Conservation (phyloP, 2,888 invertebrate genomes). For the Syrphus vitripennis region DNA sequence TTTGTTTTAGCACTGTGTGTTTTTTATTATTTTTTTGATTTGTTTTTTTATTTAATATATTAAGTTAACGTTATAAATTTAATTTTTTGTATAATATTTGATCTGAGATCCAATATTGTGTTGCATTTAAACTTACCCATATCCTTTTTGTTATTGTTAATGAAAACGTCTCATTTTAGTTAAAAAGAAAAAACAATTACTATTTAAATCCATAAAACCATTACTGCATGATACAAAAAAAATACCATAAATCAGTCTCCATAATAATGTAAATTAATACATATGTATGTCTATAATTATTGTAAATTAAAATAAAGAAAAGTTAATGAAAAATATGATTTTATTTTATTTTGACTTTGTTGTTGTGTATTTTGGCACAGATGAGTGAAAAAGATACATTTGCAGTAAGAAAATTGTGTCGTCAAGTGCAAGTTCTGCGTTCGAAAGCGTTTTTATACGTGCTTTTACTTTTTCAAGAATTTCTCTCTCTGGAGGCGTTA, state of each 20-base stretch:
- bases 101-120: conserved; percentile 20
- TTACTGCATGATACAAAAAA: not conserved
- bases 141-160: not conserved
- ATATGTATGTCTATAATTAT: not conserved
- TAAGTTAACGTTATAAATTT: not conserved
- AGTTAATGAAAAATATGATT: not conserved
- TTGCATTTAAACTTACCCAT: conserved; percentile 40
- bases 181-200: not conserved
- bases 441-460: conserved; percentile 88
- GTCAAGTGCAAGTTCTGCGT: conserved; percentile 90
- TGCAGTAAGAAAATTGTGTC: conserved; percentile 91
- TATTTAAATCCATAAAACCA: conserved; percentile 35
- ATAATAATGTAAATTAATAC: not conserved
- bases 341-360: conserved; percentile 55
- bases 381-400: conserved; percentile 86
- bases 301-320: conserved; percentile 42
- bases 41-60: not conserved
- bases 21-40: conserved; percentile 15
- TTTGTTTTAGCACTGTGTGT: conserved; percentile 68
- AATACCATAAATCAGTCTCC: conserved; percentile 8
- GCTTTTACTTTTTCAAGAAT: conserved; percentile 88
- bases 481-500: conserved; percentile 92
- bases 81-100: not conserved
- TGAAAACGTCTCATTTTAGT: conserved; percentile 4
- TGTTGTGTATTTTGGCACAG: conserved; percentile 60